These are phyloP conservation scores for Pyrrhia umbra DNA, from an alignment of 2,888 invertebrate genomes.

Conservation along the genomic window DNA sequence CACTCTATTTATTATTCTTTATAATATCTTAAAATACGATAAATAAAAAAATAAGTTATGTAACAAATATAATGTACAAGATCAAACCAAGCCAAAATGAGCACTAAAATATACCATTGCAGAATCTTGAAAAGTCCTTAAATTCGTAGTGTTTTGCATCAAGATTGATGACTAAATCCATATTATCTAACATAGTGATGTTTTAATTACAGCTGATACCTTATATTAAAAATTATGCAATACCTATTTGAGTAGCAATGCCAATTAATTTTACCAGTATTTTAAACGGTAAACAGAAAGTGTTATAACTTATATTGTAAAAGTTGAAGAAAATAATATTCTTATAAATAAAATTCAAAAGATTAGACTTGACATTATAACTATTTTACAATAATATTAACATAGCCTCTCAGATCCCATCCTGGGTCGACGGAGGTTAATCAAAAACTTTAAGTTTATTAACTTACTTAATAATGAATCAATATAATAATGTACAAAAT, in stretches of 20 bases:
- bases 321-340: slow-evolving; percentile 63
- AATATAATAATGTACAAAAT: slow-evolving; percentile 88
- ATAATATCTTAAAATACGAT: slow-evolving; percentile 80
- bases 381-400: slow-evolving; percentile 72
- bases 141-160: slow-evolving; percentile 43
- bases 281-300: slow-evolving; percentile 43
- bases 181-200: slow-evolving; percentile 56
- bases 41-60: slow-evolving; percentile 81
- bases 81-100: slow-evolving; percentile 73
- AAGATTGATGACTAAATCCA: slow-evolving; percentile 49
- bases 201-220: slow-evolving; percentile 43
- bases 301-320: slow-evolving; percentile 55
- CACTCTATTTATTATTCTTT: slow-evolving; percentile 73
- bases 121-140: slow-evolving; percentile 43
- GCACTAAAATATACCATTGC: slow-evolving; percentile 58
- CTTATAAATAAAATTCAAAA: slow-evolving; percentile 67
- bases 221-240: slow-evolving; percentile 65
- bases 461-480: slow-evolving; percentile 83
- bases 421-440: slow-evolving; percentile 70
- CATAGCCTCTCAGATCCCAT: slow-evolving; percentile 75
- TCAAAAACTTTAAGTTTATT: slow-evolving; percentile 78
- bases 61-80: slow-evolving; percentile 79
- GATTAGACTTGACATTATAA: slow-evolving; percentile 65
- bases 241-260: slow-evolving; percentile 51
- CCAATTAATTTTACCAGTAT: slow-evolving; percentile 52